Base-by-base conservation (phyloP, 2,888 invertebrate species). In the Dynastes grantii region DNA sequence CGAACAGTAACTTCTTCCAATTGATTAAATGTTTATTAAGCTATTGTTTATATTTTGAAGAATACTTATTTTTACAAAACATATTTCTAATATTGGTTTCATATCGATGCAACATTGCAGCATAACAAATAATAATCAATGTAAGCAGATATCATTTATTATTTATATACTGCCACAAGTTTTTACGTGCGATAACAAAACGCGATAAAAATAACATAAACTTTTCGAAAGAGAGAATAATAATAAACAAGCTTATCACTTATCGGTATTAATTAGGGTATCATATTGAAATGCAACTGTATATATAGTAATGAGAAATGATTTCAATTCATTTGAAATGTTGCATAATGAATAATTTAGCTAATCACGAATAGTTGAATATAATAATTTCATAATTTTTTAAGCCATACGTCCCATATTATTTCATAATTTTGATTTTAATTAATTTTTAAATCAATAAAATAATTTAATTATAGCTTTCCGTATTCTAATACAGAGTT, bases 221-320 rank as follows among this genome's bases (percentile, higher is more conserved):
- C 65, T 45, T 40, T 16, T 65, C n/a, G n/a, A 65, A 65, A 65
- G 37, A 40, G 13, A 40, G 13, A 64, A 64, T 64, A 29, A 65
- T 40, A 65, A 65, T 40, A 65, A 65, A 37, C 40, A 40, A 45
- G 40, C 32, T 65, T 65, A 65, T 65, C 64, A 55, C 16, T 55
- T 45, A 45, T 45, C 45, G 45, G 55, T 22, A n/a, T 55, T 16
- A 55, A 16, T 22, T 16, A 55, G 22, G n/a, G 2, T 55, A 55
- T 16, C n/a, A 2, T n/a, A 55, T 55, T 55, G 22, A n/a, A 55
- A n/a, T 55, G 16, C 55, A n/a, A n/a, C n/a, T 55, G 2, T 8
- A 11, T 45, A 45, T 8, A 45, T 45, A 45, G 11, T 8, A 0
- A 11, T 45, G 45, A 45, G 8, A 45, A 45, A 45, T 0, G 45